These are phyloP conservation scores for Cyclargus thomasi DNA, from an alignment of 1,140 invertebrate species.

Conservation along the genomic window DNA sequence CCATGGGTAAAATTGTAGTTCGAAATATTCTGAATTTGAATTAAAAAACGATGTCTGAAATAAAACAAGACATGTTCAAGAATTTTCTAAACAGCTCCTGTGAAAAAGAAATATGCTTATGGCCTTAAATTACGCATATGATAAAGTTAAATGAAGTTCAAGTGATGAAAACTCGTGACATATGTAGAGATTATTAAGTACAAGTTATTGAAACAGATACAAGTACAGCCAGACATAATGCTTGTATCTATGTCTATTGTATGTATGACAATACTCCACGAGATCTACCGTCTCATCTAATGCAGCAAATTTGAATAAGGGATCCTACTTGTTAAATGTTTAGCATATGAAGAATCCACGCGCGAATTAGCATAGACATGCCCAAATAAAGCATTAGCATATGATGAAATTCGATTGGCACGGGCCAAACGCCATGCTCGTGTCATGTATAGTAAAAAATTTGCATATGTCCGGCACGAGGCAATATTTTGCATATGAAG, in stretches of 20 bases:
- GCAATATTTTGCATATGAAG: slow-evolving; percentile 70
- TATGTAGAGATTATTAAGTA: too few relatives aligned
- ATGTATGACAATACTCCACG: neutral
- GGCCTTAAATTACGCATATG: too few relatives aligned
- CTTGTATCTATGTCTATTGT: neutral
- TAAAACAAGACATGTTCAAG: too few relatives aligned
- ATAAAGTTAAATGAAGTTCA: too few relatives aligned
- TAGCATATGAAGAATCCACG: slow-evolving; percentile 70
- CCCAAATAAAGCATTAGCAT: slow-evolving; percentile 49
- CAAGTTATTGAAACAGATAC: too few relatives aligned
- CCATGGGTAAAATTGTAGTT: too few relatives aligned
- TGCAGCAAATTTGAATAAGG: slow-evolving; percentile 16
- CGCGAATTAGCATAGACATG: slow-evolving; percentile 60
- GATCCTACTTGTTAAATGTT: slow-evolving; percentile 31
- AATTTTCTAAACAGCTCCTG: too few relatives aligned
- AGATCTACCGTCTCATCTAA: neutral
- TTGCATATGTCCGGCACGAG: slow-evolving; percentile 70
- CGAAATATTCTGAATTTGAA: too few relatives aligned
- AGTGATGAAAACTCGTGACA: too few relatives aligned
- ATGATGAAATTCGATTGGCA: slow-evolving; percentile 51
- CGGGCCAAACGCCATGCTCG: slow-evolving; percentile 33
- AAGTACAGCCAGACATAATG: neutral
- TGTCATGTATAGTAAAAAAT: slow-evolving; percentile 47
- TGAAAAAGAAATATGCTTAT: too few relatives aligned
- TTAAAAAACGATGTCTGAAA: too few relatives aligned